Percentiles rank a stretch among this genome's conserved stretches.
These are phyloP conservation scores for Chaetops frenatus DNA, from an alignment of 2,113 vertebrate species.

Conservation along the genomic window DNA sequence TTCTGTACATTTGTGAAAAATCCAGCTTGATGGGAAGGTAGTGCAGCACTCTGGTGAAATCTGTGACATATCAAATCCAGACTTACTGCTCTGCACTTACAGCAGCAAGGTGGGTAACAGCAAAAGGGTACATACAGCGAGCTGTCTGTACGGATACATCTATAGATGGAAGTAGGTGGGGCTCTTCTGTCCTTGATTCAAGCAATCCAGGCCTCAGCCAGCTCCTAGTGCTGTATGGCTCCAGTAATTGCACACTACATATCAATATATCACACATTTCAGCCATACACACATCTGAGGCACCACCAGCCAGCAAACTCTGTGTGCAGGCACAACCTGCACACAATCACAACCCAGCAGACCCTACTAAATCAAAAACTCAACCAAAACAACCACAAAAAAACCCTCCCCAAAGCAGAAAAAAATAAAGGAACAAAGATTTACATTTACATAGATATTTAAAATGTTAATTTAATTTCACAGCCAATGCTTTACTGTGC, in stretches of 20 bases:
- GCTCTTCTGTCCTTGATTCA: neutral
- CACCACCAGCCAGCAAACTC: neutral
- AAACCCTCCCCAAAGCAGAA: neutral
- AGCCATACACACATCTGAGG: neutral
- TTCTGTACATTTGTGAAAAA: neutral
- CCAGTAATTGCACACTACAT: neutral
- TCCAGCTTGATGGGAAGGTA: neutral
- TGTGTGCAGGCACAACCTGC: neutral
- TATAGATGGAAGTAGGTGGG: neutral
- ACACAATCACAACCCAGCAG: neutral
- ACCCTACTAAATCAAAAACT: neutral
- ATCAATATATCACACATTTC: neutral
- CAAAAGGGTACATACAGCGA: accelerated
- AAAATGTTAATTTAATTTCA: neutral
- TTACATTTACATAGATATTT: neutral
- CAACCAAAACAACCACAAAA: neutral
- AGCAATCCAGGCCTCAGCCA: neutral
- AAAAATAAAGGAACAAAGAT: neutral
- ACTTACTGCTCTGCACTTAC: accelerated
- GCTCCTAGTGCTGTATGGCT: neutral
- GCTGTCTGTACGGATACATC: neutral
- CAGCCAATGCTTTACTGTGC: neutral
- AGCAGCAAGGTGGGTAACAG: neutral
- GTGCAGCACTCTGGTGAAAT: neutral
- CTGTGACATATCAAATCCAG: neutral